Evolutionary conservation across 1,140 invertebrate species (phyloP).

Genomic region (Drosophila sturtevanti): DNA sequence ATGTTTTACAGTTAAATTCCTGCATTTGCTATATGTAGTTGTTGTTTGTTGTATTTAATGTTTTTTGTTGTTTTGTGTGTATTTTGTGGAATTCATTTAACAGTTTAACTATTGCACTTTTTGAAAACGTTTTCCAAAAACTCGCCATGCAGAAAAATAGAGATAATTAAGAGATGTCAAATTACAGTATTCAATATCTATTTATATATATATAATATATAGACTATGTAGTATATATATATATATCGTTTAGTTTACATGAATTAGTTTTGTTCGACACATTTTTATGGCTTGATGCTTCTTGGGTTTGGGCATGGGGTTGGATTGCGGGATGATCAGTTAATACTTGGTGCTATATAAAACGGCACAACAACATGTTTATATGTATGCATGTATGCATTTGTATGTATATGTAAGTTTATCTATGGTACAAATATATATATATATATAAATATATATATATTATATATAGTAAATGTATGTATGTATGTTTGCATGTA

Average conservation of each 20-base stretch:
- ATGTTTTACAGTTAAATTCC: conserved; percentile 78
- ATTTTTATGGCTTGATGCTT: conserved; percentile 37
- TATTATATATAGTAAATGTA: neutral
- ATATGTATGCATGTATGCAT: conserved; percentile 22
- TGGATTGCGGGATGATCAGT: conserved; percentile 25
- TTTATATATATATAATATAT: conserved; percentile 46
- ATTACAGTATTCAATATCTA: conserved; percentile 53
- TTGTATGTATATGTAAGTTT: conserved; percentile 23
- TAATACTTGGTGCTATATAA: conserved; percentile 56
- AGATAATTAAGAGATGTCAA: conserved; percentile 43
- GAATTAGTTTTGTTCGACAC: conserved; percentile 42
- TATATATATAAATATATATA: neutral
- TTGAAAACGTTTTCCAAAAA: conserved; percentile 53
- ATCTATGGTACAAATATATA: conserved; percentile 59
- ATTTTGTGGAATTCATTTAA: conserved; percentile 68
- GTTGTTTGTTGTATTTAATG: conserved; percentile 44
- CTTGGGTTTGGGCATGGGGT: conserved; percentile 15
- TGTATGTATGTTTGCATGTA: conserved; percentile 22
- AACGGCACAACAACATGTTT: conserved; percentile 47
- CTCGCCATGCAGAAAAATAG: conserved; percentile 60
- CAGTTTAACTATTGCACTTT: conserved; percentile 75
- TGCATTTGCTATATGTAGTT: conserved; percentile 79
- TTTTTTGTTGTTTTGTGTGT: conserved; percentile 42
- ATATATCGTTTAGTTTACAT: conserved; percentile 50
- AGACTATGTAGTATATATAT: conserved; percentile 10